phyloP scores from a whole-genome alignment of 2,113 vertebrate species.

The Rhinolophus ferrumequinum region DNA sequence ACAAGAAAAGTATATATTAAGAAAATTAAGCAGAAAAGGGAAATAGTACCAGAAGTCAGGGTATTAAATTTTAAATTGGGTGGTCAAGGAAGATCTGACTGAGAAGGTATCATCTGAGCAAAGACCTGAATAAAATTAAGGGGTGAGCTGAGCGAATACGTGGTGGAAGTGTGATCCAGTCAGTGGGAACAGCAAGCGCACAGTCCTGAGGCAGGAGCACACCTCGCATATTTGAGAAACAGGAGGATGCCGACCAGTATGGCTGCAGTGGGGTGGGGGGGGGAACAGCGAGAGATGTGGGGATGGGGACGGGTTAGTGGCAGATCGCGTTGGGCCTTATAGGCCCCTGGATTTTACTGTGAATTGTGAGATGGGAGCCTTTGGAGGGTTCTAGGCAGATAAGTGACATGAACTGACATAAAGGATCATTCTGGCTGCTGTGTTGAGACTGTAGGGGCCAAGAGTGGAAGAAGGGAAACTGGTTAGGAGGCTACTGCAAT shows the following conservation, averaged over 20 bases:
- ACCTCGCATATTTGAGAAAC: background rate
- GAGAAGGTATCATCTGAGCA: slow-evolving; percentile 18
- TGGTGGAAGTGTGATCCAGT: background rate
- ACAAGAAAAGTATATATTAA: background rate
- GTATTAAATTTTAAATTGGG: slow-evolving; percentile 11
- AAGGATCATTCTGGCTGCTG: background rate
- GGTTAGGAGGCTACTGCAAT: background rate
- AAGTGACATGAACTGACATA: background rate
- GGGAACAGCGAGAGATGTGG: background rate
- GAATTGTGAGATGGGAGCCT: background rate
- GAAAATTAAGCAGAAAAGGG: slow-evolving; percentile 7
- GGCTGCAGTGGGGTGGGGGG: background rate
- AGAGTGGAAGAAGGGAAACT: background rate
- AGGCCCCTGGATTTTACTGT: background rate
- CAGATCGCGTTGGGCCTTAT: background rate
- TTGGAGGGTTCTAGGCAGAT: background rate
- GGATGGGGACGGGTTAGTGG: background rate
- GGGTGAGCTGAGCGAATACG: background rate
- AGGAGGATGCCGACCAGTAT: background rate
- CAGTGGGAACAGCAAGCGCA: background rate
- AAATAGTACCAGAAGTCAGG: background rate
- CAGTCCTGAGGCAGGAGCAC: background rate
- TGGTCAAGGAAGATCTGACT: background rate
- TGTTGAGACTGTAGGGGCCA: background rate
- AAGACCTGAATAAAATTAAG: slow-evolving; percentile 14